Conservation (phyloP, 2,888 invertebrate genomes). For the Lepidocyrtinus sp. region DNA sequence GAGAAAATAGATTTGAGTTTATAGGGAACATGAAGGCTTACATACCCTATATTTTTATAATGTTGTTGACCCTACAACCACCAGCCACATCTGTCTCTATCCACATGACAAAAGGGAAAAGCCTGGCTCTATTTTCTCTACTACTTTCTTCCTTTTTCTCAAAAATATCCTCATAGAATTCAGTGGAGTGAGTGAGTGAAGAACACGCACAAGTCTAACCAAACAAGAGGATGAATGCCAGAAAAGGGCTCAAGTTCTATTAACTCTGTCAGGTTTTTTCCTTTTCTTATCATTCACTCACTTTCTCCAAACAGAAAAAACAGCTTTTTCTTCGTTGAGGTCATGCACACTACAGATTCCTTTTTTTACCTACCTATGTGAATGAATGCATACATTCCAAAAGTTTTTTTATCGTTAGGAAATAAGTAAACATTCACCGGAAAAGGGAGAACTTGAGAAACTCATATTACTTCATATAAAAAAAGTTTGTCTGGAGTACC, state of each 20-base stretch:
- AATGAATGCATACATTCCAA: background rate
- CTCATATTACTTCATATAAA: background rate
- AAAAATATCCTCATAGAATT: slow-evolving; percentile 29
- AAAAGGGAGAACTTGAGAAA: background rate
- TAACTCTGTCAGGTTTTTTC: slow-evolving; percentile 52
- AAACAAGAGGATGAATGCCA: slow-evolving; percentile 58
- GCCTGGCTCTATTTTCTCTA: slow-evolving; percentile 30
- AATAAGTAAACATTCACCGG: background rate
- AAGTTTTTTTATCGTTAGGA: background rate
- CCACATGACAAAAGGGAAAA: slow-evolving; percentile 55
- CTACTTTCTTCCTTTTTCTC: slow-evolving; percentile 49
- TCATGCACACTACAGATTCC: background rate
- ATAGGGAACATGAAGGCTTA: background rate
- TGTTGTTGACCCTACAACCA: slow-evolving; percentile 58
- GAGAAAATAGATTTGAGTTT: background rate
- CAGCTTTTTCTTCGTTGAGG: background rate
- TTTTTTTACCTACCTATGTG: background rate
- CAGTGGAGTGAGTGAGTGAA: slow-evolving; percentile 10
- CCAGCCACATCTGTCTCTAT: slow-evolving; percentile 60
- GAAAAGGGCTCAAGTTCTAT: slow-evolving; percentile 57
- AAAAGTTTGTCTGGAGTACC: background rate
- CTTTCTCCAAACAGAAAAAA: background rate
- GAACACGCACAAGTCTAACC: slow-evolving; percentile 52
- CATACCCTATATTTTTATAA: slow-evolving; percentile 42
- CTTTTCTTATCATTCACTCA: slow-evolving; percentile 19